Base-by-base conservation (phyloP, 2,888 invertebrate genomes). In the Rapana venosa region DNA sequence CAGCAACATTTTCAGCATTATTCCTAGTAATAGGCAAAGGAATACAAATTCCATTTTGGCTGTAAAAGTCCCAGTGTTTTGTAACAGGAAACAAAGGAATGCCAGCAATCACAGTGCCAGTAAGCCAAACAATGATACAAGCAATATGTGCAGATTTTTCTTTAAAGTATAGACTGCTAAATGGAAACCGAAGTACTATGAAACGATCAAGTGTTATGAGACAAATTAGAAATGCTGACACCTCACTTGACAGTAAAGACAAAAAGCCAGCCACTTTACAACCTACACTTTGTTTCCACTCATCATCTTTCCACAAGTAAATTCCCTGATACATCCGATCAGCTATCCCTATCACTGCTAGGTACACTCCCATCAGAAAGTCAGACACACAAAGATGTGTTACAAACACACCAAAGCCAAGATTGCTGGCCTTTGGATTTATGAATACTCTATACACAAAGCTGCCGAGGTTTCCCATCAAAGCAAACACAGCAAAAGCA, bases 401-500 rank as follows among this genome's bases (percentile, higher is more conserved):
- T 35, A 79, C 35, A 35, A 35, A 79, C 2, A 79, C 35, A 79
- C 79, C 32, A 35, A 35, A 79, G 13, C 79, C 79, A 22, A 87
- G 58, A 22, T 83, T 88, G 0, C 86, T 87, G 35, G 61, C 47
- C 20, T 1, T 22, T n/a, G 30, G 36, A 88, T 94, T 92, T 89
- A 95, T 66, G 6, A 81, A 20, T 1, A 87, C 11, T 1, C 92
- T 66, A 30, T 35, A 89, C 17, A 90, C 32, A 8, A 92, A 77
- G 30, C 86, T 88, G 0, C 66, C 74, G 1, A 90, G n/a, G n/a
- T 90, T 90, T 22, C 90, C 88, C 0, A 88, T 20, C 8, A 88
- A 26, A 79, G 85, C 85, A 8, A 90, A 32, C 0, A 77, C 2
- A 1, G 70, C 85, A 13, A 90, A 58, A 6, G 85, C 91, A 94